These are phyloP conservation scores for Phengaris alcon DNA, from an alignment of 2,888 invertebrate genomes.

Conservation along the genomic window DNA sequence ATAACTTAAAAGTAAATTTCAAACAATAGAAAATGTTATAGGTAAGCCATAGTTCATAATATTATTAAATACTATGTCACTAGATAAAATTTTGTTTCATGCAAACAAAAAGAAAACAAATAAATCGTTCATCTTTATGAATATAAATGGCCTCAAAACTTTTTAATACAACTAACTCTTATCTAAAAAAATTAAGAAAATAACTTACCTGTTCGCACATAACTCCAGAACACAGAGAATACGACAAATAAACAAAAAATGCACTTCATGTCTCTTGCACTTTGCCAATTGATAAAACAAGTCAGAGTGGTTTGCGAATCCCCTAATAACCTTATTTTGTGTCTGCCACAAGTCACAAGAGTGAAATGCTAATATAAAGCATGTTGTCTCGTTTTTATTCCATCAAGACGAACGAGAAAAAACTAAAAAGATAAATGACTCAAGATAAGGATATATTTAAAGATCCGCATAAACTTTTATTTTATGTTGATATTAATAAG, in stretches of 20 bases:
- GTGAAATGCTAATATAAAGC: constrained; percentile 13
- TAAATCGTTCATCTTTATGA: too few relatives aligned
- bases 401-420: not conserved
- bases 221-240: not conserved
- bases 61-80: too few relatives aligned
- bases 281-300: not conserved
- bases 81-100: too few relatives aligned
- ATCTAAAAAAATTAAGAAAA: not conserved
- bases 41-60: too few relatives aligned
- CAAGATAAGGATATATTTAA: not conserved
- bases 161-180: not conserved
- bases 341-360: not conserved
- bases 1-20: too few relatives aligned
- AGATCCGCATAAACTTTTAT: constrained; percentile 7
- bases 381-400: constrained; percentile 16
- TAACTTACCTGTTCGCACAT: constrained; percentile 7
- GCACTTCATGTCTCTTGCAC: not conserved
- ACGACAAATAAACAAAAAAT: not conserved
- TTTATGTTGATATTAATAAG: not conserved
- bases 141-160: not conserved
- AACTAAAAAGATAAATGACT: constrained; percentile 8
- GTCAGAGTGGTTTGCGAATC: not conserved
- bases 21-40: too few relatives aligned
- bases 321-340: not conserved
- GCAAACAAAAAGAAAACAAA: too few relatives aligned